phyloP scores from a whole-genome alignment of 2,113 vertebrate species.

The Chionodraco myersi region DNA sequence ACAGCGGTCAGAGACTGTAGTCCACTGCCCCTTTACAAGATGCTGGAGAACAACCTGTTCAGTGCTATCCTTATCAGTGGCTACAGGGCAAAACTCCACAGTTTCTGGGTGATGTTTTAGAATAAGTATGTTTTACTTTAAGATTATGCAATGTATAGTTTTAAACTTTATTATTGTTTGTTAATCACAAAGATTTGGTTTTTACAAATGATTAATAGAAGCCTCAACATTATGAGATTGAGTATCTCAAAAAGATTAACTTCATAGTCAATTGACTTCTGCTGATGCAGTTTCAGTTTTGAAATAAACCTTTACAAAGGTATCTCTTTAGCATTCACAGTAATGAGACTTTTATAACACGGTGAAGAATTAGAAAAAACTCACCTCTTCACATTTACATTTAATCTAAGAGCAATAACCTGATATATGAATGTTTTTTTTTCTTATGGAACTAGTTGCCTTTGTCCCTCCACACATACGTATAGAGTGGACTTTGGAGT shows the following conservation, averaged over 20 bases:
- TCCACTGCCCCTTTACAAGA: conserved; percentile 31
- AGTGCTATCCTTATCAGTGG: conserved; percentile 30
- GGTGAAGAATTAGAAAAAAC: background rate
- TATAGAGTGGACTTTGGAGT: conserved; percentile 21
- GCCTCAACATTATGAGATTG: background rate
- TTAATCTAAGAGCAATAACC: background rate
- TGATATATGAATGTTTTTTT: background rate
- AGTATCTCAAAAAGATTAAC: background rate
- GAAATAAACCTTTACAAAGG: background rate
- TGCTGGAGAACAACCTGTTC: conserved; percentile 27
- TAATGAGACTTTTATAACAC: background rate
- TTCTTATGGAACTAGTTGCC: conserved; percentile 9
- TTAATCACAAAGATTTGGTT: background rate
- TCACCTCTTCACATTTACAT: background rate
- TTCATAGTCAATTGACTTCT: background rate
- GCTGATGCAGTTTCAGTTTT: background rate
- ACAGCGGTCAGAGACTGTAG: conserved; percentile 21
- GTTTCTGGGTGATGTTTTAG: conserved; percentile 8
- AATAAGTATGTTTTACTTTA: background rate
- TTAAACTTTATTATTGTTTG: background rate
- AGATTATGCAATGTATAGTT: conserved; percentile 12
- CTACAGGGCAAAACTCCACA: background rate
- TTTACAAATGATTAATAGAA: background rate
- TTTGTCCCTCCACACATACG: conserved; percentile 16
- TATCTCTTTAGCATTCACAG: background rate